A percentile compares a stretch with the other conserved stretches of the same genome.
Evolutionary conservation across 1,140 invertebrate genomes (phyloP).

Genomic region (Coelopa frigida): DNA sequence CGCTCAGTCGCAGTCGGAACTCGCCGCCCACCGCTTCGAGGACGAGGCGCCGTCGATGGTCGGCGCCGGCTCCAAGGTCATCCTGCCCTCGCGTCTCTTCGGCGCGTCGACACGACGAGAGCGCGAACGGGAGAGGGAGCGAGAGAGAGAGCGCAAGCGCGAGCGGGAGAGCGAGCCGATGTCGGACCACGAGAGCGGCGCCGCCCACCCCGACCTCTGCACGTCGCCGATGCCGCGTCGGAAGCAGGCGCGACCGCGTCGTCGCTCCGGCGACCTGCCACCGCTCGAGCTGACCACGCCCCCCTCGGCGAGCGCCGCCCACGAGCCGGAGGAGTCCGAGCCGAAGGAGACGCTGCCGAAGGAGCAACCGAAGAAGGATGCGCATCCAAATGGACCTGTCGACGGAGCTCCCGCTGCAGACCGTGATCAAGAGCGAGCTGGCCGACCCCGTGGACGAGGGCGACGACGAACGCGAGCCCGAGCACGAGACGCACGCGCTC

Average conservation of each 20-base stretch:
- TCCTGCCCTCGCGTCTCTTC: slow-evolving; percentile 34
- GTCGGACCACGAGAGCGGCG: slow-evolving; percentile 26
- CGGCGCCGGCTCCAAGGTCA: slow-evolving; percentile 25
- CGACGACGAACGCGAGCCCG: slow-evolving; percentile 10
- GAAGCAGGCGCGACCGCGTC: slow-evolving; percentile 71
- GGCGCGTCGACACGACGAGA: slow-evolving; percentile 35
- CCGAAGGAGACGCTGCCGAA: neutral
- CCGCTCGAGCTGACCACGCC: slow-evolving; percentile 52
- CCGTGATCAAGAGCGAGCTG: slow-evolving; percentile 40
- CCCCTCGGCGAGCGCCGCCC: too few relatives aligned
- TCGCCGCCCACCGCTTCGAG: slow-evolving; percentile 28
- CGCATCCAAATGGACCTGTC: neutral
- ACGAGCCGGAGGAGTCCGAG: slow-evolving; percentile 26
- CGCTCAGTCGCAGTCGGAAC: slow-evolving; percentile 18
- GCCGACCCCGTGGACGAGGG: slow-evolving; percentile 22
- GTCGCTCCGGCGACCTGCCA: slow-evolving; percentile 67
- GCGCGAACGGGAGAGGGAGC: slow-evolving; percentile 40
- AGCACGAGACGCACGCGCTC: too few relatives aligned
- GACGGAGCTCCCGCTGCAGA: slow-evolving; percentile 19
- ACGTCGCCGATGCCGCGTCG: slow-evolving; percentile 67
- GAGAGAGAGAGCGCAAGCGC: slow-evolving; percentile 12
- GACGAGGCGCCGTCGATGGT: slow-evolving; percentile 36
- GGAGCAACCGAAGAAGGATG: neutral
- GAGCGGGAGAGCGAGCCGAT: slow-evolving; percentile 19
- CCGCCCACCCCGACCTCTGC: slow-evolving; percentile 47